Base-by-base conservation (phyloP, 2,113 vertebrate genomes). In the Vulpes lagopus region DNA sequence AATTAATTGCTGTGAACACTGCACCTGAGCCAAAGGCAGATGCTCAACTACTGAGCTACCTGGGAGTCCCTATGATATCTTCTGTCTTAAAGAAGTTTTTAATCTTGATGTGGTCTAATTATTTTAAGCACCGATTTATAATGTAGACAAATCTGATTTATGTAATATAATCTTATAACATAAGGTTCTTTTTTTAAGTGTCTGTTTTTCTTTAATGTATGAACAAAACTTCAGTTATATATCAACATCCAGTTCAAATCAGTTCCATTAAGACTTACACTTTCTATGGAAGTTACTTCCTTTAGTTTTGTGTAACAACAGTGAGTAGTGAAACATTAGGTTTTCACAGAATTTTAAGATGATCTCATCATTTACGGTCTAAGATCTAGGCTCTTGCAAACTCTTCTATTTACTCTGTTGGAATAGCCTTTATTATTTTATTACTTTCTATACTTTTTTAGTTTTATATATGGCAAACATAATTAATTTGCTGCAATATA, bases 281-380 rank as follows among this genome's bases (percentile, higher is more conserved):
- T 93, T 69, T 69, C 64, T 53, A 90, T 94, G 76, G 8, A 80
- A 80, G 23, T 87, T 84, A 62, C 32, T 71, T 86, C 38, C 4
- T 19, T 38, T 80, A 16, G n/a, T 57, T 73, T 53, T 82, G 23
- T 87, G 30, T 1, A 60, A 64, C 2, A 94, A 27, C n/a, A 64
- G 22, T 89, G 15, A 89, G 11, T 73, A 62, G 25, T 30, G 35
- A 89, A 51, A 84, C 35, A 38, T 25, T 35, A 55, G 43, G 32
- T 85, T 95, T 95, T 74, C 57, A 89, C 6, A 71, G 60, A 94
- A 65, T 83, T 92, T 95, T 88, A 84, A 91, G 27, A 65, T 90
- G 43, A 83, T 15, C 49, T 0, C 7, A 43, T 76, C 4, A 59
- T 62, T 59, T 49, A 16, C 25, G 64, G 57, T 22, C 27, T 20